phyloP scores from a whole-genome alignment of 1,140 invertebrate genomes.

The Triops cancriformis region DNA sequence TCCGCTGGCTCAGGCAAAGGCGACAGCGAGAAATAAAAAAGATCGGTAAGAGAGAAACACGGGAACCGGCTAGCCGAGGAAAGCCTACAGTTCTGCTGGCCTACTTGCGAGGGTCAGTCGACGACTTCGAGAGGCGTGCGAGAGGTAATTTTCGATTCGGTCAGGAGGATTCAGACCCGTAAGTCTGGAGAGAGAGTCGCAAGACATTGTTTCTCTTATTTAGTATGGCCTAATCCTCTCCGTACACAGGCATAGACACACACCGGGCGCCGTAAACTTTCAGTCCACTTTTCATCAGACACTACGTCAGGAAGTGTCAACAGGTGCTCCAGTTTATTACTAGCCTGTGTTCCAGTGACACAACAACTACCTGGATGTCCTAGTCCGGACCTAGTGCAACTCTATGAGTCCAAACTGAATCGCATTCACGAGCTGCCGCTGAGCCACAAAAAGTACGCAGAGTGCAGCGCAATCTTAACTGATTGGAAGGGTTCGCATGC shows the following conservation, averaged over 20 bases:
- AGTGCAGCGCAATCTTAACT: too few relatives aligned
- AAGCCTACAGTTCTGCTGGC: background rate
- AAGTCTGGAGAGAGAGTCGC: background rate
- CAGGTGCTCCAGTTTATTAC: background rate
- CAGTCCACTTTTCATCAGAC: background rate
- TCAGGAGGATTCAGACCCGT: background rate
- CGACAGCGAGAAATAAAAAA: background rate
- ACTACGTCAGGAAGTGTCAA: slow-evolving; percentile 1
- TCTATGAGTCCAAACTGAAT: background rate
- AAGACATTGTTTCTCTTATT: background rate
- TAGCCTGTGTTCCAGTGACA: background rate
- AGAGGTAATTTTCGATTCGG: background rate
- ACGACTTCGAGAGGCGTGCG: background rate
- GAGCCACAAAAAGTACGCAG: too few relatives aligned
- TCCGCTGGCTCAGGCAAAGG: background rate
- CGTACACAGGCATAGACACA: background rate
- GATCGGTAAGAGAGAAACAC: background rate
- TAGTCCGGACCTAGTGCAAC: background rate
- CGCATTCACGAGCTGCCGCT: background rate
- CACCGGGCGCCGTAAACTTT: background rate
- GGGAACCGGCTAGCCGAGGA: background rate
- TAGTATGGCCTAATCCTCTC: background rate
- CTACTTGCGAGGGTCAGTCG: background rate
- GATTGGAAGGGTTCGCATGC: too few relatives aligned
- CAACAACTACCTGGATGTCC: background rate